phyloP scores from a whole-genome alignment of 2,888 invertebrate genomes.

The Drosophila nr. perissopoda region DNA sequence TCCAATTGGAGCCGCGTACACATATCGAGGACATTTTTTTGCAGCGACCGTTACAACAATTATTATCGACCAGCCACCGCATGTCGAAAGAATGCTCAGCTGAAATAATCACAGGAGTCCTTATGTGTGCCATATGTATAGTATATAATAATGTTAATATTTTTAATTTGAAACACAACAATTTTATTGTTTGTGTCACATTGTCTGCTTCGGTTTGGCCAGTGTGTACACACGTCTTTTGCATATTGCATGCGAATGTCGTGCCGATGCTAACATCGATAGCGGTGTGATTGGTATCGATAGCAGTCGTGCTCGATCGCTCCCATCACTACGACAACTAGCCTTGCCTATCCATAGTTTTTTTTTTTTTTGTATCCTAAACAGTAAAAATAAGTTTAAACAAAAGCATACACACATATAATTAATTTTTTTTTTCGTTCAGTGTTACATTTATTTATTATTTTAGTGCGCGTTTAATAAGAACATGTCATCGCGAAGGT shows the following conservation, averaged over 20 bases:
- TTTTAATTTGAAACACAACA: background rate
- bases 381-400: constrained; percentile 74
- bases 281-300: constrained; percentile 30
- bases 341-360: constrained; percentile 69
- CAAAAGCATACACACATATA: constrained; percentile 70
- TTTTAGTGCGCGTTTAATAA: constrained; percentile 77
- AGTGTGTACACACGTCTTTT: constrained; percentile 32
- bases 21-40: constrained; percentile 12
- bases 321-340: constrained; percentile 61
- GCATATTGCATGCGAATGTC: background rate
- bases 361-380: constrained; percentile 73
- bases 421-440: constrained; percentile 73
- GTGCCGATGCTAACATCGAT: constrained; percentile 15
- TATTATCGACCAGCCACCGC: constrained; percentile 27
- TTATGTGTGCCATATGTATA: background rate
- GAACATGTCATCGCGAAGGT: constrained; percentile 84
- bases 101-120: too few relatives aligned
- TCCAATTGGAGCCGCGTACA: constrained; percentile 19
- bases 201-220: background rate
- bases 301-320: constrained; percentile 51
- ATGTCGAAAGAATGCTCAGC: background rate
- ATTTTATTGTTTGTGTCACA: background rate
- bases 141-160: background rate
- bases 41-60: constrained; percentile 6
- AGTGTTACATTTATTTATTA: constrained; percentile 74